phyloP scores from a whole-genome alignment of 2,888 invertebrate species.

The Acanthosepion esculentum region DNA sequence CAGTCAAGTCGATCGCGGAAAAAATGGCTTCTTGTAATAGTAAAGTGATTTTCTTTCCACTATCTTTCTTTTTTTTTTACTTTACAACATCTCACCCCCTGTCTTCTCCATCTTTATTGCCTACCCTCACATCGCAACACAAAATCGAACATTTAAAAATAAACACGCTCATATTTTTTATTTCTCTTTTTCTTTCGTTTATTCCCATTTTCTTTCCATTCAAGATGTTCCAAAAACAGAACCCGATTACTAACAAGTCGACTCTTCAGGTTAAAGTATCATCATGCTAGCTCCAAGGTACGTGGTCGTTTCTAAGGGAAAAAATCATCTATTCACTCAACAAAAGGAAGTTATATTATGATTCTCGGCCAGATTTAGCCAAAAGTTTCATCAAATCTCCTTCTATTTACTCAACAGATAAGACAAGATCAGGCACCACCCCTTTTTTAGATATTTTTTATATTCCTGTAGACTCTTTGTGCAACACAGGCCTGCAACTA shows the following conservation, averaged over 20 bases:
- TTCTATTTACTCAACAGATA: too few relatives aligned
- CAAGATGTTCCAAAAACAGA: background rate
- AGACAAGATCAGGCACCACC: too few relatives aligned
- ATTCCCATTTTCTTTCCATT: background rate
- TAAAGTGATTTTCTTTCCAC: background rate
- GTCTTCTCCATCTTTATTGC: background rate
- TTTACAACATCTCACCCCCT: background rate
- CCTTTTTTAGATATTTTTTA: too few relatives aligned
- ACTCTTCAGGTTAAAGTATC: background rate
- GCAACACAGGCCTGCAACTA: too few relatives aligned
- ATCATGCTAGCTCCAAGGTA: background rate
- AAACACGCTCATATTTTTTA: background rate
- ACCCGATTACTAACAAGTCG: background rate
- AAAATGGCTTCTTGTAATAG: background rate
- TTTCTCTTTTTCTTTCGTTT: background rate
- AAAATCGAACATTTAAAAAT: slow-evolving; percentile 2
- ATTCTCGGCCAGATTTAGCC: too few relatives aligned
- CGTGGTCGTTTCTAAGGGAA: background rate
- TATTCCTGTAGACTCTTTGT: too few relatives aligned
- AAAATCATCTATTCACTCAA: too few relatives aligned
- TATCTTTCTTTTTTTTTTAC: background rate
- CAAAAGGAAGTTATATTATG: too few relatives aligned
- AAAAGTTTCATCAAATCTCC: too few relatives aligned
- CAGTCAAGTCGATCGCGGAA: background rate
- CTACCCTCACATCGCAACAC: background rate